phyloP scores from a whole-genome alignment of 1,140 invertebrate species.

The Ectropis grisescens region DNA sequence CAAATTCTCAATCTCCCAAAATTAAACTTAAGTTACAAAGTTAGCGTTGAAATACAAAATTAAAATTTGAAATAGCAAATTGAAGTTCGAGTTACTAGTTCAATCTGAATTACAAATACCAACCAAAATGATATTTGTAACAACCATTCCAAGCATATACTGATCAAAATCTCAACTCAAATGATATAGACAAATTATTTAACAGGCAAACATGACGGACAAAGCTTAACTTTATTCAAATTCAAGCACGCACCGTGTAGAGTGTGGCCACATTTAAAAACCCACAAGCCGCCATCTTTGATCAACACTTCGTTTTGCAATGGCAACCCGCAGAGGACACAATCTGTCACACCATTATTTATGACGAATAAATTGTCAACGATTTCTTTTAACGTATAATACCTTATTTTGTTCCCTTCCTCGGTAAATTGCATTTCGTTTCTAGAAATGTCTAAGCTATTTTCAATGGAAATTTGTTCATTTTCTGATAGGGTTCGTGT shows the following conservation, averaged over 20 bases:
- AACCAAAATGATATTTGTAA: too few species aligned
- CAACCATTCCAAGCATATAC: too few species aligned
- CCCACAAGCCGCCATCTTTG: conserved; percentile 63
- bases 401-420: conserved; percentile 15
- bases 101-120: too few species aligned
- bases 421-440: too few species aligned
- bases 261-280: conserved; percentile 63
- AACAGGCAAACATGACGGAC: conserved; percentile 40
- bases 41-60: too few species aligned
- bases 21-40: too few species aligned
- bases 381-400: conserved; percentile 27
- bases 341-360: conserved; percentile 35
- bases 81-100: too few species aligned
- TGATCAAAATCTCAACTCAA: too few species aligned
- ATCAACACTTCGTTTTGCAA: conserved; percentile 57
- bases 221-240: conserved; percentile 61
- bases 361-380: conserved; percentile 27
- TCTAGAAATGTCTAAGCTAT: background rate
- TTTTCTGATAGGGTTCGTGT: conserved; percentile 13
- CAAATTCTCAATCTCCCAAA: too few species aligned
- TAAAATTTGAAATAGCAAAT: too few species aligned
- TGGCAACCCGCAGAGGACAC: conserved; percentile 55
- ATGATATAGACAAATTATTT: too few species aligned
- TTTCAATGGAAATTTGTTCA: background rate
- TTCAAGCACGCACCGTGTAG: conserved; percentile 61